A percentile compares a stretch with the other conserved stretches of the same genome.
These are phyloP conservation scores for Chesias legatella DNA, from an alignment of 2,888 invertebrate species.

Conservation along the genomic window DNA sequence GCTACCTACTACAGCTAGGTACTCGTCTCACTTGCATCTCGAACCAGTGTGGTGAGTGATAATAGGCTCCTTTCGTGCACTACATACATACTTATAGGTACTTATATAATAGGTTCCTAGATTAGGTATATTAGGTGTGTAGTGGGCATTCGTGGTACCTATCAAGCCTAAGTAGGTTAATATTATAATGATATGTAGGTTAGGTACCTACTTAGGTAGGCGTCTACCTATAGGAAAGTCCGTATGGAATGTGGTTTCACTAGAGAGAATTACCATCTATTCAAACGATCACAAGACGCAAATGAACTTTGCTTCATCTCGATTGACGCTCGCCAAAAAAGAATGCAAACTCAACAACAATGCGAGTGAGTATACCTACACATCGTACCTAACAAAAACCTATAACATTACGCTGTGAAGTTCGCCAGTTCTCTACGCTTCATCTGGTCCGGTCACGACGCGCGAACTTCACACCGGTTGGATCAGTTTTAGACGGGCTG, in stretches of 20 bases:
- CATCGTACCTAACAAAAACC: conserved; percentile 12
- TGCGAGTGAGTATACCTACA: conserved; percentile 25
- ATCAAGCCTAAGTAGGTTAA: too few relatives aligned
- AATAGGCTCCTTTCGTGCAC: too few relatives aligned
- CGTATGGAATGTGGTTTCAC: background rate
- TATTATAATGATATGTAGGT: too few relatives aligned
- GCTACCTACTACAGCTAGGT: too few relatives aligned
- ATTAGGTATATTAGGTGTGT: too few relatives aligned
- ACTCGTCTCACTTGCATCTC: too few relatives aligned
- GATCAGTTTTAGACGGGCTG: conserved; percentile 70
- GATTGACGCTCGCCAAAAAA: conserved; percentile 28
- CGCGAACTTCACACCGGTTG: conserved; percentile 66
- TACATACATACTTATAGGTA: too few relatives aligned
- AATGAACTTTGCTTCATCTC: conserved; percentile 20
- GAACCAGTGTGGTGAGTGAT: too few relatives aligned
- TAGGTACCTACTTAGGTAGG: too few relatives aligned
- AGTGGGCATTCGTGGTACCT: too few relatives aligned
- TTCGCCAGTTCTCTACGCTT: conserved; percentile 32
- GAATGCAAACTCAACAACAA: conserved; percentile 34
- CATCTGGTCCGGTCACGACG: conserved; percentile 51
- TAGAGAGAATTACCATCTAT: background rate
- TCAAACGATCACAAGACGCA: background rate
- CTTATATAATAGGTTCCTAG: too few relatives aligned
- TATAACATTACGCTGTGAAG: conserved; percentile 17
- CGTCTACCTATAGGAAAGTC: background rate